Conservation (phyloP, 2,888 invertebrate species). For the Caenorhabditis plicata region DNA sequence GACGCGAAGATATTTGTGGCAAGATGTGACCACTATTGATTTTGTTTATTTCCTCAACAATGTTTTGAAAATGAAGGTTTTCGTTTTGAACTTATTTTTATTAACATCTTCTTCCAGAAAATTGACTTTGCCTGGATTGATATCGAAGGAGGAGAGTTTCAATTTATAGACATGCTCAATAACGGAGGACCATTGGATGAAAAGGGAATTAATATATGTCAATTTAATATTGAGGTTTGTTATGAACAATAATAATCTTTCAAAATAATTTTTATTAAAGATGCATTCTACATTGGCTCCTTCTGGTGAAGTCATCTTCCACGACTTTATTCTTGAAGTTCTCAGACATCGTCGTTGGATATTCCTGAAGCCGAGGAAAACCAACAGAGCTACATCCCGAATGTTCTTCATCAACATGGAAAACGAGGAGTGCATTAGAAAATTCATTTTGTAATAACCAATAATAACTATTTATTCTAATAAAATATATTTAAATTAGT, state of each 20-base stretch:
- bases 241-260: background rate
- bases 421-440: background rate
- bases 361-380: background rate
- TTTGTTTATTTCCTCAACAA: conserved; percentile 5
- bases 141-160: background rate
- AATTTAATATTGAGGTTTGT: background rate
- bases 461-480: too few relatives aligned
- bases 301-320: background rate
- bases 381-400: background rate
- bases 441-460: too few relatives aligned
- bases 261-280: background rate
- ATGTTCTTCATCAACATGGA: background rate
- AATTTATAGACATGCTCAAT: background rate
- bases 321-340: background rate
- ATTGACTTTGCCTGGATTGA: background rate
- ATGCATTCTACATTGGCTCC: background rate
- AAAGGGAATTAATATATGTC: background rate
- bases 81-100: background rate
- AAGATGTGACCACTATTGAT: conserved; percentile 21
- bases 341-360: background rate
- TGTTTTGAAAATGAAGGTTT: background rate
- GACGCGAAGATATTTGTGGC: conserved; percentile 5
- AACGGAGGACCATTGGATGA: background rate
- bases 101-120: background rate
- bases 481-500: too few relatives aligned